Percentiles rank a stretch among this genome's conserved stretches.
Evolutionary conservation across 2,113 vertebrate genomes (phyloP).

Genomic region (Poecile atricapillus): DNA sequence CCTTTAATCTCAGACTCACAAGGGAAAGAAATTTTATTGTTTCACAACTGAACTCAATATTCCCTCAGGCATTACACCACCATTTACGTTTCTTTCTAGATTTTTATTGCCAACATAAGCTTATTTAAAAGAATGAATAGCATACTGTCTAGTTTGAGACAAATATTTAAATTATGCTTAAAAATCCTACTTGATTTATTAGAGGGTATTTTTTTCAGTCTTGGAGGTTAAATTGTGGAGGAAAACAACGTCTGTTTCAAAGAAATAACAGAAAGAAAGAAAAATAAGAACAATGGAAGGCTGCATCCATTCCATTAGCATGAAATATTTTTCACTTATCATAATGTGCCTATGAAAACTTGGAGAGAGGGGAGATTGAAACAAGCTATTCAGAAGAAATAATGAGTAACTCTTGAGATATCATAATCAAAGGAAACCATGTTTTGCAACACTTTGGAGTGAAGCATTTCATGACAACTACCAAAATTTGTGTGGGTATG

Average conservation of each 20-base stretch:
- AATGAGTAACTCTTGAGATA: not conserved
- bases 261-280: not conserved
- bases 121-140: slow-evolving; percentile 65
- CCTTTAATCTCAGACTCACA: slow-evolving; percentile 47
- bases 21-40: slow-evolving; percentile 57
- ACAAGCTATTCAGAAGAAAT: not conserved
- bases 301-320: not conserved
- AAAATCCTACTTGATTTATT: not conserved
- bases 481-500: no score
- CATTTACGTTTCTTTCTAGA: slow-evolving; percentile 35
- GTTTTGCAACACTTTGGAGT: not conserved
- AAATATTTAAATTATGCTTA: not conserved
- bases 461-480: not conserved
- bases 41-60: slow-evolving; percentile 53
- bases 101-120: slow-evolving; percentile 60
- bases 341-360: not conserved
- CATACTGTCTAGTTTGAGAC: not conserved
- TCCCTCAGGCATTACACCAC: slow-evolving; percentile 3
- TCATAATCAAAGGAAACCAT: not conserved
- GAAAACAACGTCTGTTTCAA: not conserved
- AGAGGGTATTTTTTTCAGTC: not conserved
- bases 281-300: not conserved
- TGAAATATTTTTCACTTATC: not conserved
- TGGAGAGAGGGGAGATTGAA: not conserved
- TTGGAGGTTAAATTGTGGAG: not conserved